These are phyloP conservation scores for Crepidodera aurea DNA, from an alignment of 2,888 invertebrate species.

Conservation along the genomic window DNA sequence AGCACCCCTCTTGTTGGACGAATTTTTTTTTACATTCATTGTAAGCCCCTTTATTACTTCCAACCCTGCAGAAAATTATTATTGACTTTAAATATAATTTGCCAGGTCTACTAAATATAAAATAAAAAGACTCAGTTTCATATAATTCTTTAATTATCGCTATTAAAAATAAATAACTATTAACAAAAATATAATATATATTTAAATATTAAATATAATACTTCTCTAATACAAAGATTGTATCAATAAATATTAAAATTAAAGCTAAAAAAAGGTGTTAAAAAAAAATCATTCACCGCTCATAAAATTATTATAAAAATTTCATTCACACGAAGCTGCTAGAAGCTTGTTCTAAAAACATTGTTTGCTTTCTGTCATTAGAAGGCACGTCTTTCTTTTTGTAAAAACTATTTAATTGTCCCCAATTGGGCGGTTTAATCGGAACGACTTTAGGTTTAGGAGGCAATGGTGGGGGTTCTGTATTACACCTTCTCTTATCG, in stretches of 20 bases:
- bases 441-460: conserved; percentile 78
- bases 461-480: conserved; percentile 75
- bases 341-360: conserved; percentile 70
- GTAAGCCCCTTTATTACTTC: too few species aligned
- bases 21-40: too few species aligned
- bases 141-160: conserved; percentile 11
- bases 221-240: conserved; percentile 40
- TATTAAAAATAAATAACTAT: conserved; percentile 27
- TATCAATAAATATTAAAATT: conserved; percentile 39
- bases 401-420: conserved; percentile 51
- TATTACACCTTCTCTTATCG: conserved; percentile 43
- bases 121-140: not conserved
- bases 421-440: conserved; percentile 70
- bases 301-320: not conserved
- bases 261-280: conserved; percentile 29
- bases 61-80: too few species aligned
- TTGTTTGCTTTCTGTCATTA: conserved; percentile 50
- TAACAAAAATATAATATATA: conserved; percentile 34
- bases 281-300: conserved; percentile 17
- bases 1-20: too few species aligned
- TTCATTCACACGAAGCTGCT: conserved; percentile 68
- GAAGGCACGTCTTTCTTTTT: conserved; percentile 46
- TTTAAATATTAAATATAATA: conserved; percentile 44
- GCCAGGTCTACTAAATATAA: not conserved
- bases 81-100: too few species aligned